Evolutionary conservation across 2,797 vertebrate genomes (phyloP).

Genomic region (Myotis findleyi): DNA sequence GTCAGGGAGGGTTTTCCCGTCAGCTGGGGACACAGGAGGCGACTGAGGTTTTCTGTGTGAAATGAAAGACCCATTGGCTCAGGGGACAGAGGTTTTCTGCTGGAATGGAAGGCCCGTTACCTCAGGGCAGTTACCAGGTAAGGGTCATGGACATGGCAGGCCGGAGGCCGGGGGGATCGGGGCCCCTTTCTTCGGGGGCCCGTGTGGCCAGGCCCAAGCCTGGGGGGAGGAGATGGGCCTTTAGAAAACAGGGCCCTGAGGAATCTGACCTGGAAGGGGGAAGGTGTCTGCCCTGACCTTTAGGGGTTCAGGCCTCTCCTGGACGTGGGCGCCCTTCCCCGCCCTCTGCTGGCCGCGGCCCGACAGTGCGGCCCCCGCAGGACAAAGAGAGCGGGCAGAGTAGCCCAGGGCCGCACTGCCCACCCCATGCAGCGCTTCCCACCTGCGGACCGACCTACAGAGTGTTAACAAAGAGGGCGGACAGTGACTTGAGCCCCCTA

Average conservation of each 20-base stretch:
- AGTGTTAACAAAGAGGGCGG: not conserved
- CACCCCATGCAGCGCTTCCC: fast-evolving
- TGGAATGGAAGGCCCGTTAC: not conserved
- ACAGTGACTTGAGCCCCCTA: no score
- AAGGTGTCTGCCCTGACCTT: not conserved
- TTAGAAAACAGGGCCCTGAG: not conserved
- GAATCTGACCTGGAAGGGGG: not conserved
- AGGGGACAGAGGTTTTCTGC: not conserved
- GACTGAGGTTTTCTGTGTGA: not conserved
- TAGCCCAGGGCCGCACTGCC: not conserved
- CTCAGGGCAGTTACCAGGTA: not conserved
- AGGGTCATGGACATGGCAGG: not conserved
- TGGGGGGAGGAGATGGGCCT: not conserved
- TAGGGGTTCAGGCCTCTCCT: fast-evolving
- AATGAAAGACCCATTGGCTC: no score
- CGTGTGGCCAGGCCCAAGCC: not conserved
- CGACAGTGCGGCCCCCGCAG: not conserved
- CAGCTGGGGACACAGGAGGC: not conserved
- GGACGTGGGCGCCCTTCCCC: fast-evolving
- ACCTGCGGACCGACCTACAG: not conserved
- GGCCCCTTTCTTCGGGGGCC: not conserved
- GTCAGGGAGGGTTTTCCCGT: not conserved
- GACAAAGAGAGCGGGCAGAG: not conserved
- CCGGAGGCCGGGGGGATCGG: fast-evolving
- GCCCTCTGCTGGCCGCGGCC: slow-evolving; percentile 14